Percentiles rank a stretch among this genome's conserved stretches.
Evolutionary conservation across 2,888 invertebrate genomes (phyloP).

Genomic region (Andrena haemorrhoa): DNA sequence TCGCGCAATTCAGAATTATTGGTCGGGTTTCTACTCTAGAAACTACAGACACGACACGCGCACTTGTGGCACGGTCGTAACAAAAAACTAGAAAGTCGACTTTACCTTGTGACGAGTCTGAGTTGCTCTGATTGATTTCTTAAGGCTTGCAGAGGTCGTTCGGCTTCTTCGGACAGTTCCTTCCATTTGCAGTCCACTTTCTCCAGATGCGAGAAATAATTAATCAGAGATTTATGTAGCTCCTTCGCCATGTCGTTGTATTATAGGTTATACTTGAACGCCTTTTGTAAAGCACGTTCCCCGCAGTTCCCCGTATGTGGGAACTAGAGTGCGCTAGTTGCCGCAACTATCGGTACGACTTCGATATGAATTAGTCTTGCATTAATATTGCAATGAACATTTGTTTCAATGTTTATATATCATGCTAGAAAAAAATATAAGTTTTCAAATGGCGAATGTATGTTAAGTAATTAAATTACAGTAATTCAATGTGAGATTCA

Average conservation of each 20-base stretch:
- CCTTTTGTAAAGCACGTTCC: neutral
- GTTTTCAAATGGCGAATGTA: too few species aligned
- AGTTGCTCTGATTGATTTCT: slow-evolving; percentile 77
- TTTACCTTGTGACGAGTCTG: slow-evolving; percentile 70
- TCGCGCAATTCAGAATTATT: neutral
- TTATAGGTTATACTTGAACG: slow-evolving; percentile 63
- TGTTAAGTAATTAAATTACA: too few species aligned
- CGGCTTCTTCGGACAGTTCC: slow-evolving; percentile 57
- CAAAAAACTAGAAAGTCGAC: slow-evolving; percentile 19
- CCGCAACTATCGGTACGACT: slow-evolving; percentile 4
- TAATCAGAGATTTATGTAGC: slow-evolving; percentile 72
- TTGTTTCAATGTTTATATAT: too few species aligned
- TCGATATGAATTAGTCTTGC: neutral
- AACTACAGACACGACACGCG: neutral
- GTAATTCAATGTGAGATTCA: neutral
- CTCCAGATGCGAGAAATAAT: slow-evolving; percentile 74
- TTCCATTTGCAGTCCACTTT: slow-evolving; percentile 70
- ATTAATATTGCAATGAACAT: too few species aligned
- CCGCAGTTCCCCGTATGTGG: neutral
- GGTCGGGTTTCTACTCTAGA: slow-evolving; percentile 30
- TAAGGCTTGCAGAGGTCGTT: slow-evolving; percentile 66
- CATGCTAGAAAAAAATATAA: too few species aligned
- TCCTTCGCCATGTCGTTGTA: slow-evolving; percentile 69
- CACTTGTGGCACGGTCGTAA: neutral
- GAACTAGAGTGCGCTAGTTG: slow-evolving; percentile 52